Evolutionary conservation across 2,113 vertebrate species (phyloP).

Genomic region (Melanostigma gelatinosum): DNA sequence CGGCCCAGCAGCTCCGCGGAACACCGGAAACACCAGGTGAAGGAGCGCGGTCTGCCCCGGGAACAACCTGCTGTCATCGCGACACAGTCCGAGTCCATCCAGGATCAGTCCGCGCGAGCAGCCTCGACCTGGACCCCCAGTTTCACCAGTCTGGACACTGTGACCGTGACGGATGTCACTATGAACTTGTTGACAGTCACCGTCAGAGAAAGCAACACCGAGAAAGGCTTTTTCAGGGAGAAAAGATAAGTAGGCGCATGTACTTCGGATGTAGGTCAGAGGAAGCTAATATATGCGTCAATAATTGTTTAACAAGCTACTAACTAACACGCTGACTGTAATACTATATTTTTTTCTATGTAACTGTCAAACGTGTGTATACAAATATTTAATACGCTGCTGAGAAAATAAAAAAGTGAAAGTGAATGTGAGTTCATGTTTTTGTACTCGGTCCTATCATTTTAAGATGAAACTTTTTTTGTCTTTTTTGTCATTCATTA

Average conservation of each 20-base stretch:
- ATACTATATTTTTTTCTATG: constrained; percentile 72
- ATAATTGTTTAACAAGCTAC: constrained; percentile 37
- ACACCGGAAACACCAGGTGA: not conserved
- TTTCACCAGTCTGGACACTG: constrained; percentile 91
- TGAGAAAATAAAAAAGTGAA: constrained; percentile 48
- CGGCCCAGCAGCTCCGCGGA: constrained; percentile 59
- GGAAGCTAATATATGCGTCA: not conserved
- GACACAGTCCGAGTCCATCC: constrained; percentile 81
- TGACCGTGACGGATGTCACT: constrained; percentile 96
- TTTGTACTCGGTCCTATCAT: not conserved
- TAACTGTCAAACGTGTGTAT: constrained; percentile 58
- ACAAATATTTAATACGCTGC: constrained; percentile 67
- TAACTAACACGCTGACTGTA: constrained; percentile 50
- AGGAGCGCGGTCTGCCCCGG: constrained; percentile 12
- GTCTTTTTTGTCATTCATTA: not conserved
- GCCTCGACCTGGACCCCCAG: constrained; percentile 90
- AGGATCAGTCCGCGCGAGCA: constrained; percentile 82
- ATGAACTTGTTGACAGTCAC: constrained; percentile 98
- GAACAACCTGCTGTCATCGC: constrained; percentile 61
- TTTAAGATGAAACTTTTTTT: not conserved
- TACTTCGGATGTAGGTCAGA: not conserved
- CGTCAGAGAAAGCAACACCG: constrained; percentile 96
- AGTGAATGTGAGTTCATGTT: constrained; percentile 7
- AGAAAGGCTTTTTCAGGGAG: constrained; percentile 96
- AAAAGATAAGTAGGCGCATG: constrained; percentile 85